phyloP scores from a whole-genome alignment of 2,888 invertebrate genomes.

The Diogma glabrata region DNA sequence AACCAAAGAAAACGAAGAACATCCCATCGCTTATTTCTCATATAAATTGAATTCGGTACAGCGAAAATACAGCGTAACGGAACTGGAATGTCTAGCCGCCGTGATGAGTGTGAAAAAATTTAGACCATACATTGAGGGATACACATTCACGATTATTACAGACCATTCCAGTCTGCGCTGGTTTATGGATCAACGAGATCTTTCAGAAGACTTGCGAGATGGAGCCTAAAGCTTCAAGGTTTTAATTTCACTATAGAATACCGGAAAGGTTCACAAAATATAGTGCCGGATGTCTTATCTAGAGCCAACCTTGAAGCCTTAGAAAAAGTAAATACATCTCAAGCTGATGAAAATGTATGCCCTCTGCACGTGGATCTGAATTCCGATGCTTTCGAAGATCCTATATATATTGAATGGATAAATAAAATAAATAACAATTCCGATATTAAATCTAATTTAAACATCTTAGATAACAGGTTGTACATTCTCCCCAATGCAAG shows the following conservation, averaged over 20 bases:
- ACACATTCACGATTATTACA: neutral
- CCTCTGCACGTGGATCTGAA: neutral
- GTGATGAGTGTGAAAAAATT: neutral
- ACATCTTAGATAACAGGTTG: neutral
- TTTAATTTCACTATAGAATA: neutral
- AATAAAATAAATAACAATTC: neutral
- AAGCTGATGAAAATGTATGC: neutral
- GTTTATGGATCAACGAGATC: neutral
- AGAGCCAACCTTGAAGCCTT: neutral
- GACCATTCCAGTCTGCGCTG: neutral
- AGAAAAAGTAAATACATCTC: neutral
- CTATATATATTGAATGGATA: neutral
- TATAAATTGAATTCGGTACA: neutral
- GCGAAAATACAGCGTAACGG: neutral
- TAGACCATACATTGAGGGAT: neutral
- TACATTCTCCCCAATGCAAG: neutral
- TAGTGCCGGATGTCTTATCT: neutral
- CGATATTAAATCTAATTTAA: too few relatives aligned
- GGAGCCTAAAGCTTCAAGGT: too few relatives aligned
- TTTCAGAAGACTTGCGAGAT: too few relatives aligned
- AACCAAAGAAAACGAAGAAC: neutral
- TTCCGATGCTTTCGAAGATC: neutral
- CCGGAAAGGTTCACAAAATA: neutral
- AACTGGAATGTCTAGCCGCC: neutral
- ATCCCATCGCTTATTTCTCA: neutral